These are phyloP conservation scores for Albula glossodonta DNA, from an alignment of 2,113 vertebrate genomes.

Conservation along the genomic window DNA sequence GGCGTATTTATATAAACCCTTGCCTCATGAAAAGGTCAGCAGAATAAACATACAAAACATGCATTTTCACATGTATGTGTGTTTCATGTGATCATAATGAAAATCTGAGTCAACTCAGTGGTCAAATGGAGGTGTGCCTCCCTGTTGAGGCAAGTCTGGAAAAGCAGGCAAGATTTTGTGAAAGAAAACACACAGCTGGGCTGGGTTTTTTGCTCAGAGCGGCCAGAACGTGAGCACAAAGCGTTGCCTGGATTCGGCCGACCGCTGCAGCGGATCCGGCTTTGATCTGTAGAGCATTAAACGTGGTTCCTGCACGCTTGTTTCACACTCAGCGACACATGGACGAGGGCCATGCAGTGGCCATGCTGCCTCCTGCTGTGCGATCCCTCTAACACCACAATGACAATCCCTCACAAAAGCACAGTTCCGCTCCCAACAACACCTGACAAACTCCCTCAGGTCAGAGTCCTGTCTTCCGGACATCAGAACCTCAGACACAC, in stretches of 20 bases:
- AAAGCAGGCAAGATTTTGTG: neutral
- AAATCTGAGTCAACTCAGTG: neutral
- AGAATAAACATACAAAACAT: neutral
- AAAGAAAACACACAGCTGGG: neutral
- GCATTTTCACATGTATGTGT: too few relatives aligned
- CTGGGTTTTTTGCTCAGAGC: neutral
- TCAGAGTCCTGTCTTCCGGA: neutral
- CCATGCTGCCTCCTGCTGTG: neutral
- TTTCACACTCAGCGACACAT: constrained; percentile 21
- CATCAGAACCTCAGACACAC: neutral
- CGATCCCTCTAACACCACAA: neutral
- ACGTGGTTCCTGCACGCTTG: constrained; percentile 10
- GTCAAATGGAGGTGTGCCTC: neutral
- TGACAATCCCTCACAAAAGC: neutral
- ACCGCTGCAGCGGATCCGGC: neutral
- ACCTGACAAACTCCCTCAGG: neutral
- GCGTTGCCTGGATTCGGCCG: neutral
- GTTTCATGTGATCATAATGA: too few relatives aligned
- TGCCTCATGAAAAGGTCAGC: neutral
- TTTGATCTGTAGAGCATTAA: constrained; percentile 26
- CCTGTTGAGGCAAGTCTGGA: neutral
- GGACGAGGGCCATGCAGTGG: constrained; percentile 4
- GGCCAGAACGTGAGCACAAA: neutral
- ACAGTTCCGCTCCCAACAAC: neutral
- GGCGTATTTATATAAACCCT: neutral